A percentile compares a stretch with the other conserved stretches of the same genome.
phyloP scores from a whole-genome alignment of 2,888 invertebrate species.

The Phorcus lineatus region DNA sequence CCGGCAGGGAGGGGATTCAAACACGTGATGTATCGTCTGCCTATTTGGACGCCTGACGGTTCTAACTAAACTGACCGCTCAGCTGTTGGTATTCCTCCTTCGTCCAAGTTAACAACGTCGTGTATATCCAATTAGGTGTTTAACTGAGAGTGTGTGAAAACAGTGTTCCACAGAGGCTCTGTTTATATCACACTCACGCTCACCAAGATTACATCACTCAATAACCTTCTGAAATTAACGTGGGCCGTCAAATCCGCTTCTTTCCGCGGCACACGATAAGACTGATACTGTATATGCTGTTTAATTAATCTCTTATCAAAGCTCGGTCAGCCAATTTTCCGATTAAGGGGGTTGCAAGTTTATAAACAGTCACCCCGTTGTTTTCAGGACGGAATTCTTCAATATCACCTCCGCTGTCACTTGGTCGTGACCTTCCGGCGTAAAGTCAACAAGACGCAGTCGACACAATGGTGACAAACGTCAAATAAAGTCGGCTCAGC shows the following conservation, averaged over 20 bases:
- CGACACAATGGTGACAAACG: not conserved
- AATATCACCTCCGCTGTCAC: not conserved
- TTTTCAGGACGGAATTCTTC: not conserved
- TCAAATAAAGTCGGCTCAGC: not conserved
- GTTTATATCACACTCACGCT: not conserved
- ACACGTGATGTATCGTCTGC: constrained; percentile 7
- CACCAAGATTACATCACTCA: not conserved
- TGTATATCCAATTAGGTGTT: not conserved
- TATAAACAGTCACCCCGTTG: not conserved
- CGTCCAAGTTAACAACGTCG: not conserved
- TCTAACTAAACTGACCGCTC: not conserved
- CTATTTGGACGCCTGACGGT: not conserved
- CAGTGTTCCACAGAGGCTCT: not conserved
- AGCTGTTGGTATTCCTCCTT: not conserved
- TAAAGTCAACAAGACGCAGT: not conserved
- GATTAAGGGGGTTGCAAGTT: not conserved
- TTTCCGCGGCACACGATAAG: not conserved
- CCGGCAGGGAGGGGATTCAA: not conserved
- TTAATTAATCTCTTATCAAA: constrained; percentile 10
- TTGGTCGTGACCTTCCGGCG: not conserved
- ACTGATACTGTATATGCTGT: not conserved
- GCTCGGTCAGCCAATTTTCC: not conserved
- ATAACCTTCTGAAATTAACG: not conserved
- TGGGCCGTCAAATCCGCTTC: not conserved
- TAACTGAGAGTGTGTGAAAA: not conserved